Evolutionary conservation across 2,888 invertebrate species (phyloP), one percentile per base, ranked within the genome.

Genomic region (Lepidocyrtinus sp.): DNA sequence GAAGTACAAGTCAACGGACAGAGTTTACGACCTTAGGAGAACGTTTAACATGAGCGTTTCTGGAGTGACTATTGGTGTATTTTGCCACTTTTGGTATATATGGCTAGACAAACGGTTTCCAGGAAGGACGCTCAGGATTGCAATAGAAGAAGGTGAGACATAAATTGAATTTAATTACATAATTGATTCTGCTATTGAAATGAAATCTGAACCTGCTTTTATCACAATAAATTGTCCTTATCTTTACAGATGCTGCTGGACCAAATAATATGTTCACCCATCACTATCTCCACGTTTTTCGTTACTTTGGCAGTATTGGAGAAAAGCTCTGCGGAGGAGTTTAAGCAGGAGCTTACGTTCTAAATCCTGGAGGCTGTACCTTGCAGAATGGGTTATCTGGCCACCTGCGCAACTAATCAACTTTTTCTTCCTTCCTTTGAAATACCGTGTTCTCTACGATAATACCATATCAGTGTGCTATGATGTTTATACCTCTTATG

Each of bases 391-490:
- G 95, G 88, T 95, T 3, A 92, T 97, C 25, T 97, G 97, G 97
- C 97, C 97, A 0, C 94, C 95, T 3, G 96, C 96, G 0, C 97
- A 98, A 88, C 90, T 96, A 59, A 90, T 98, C n/a, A 98, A 97
- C 89, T 98, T 98, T 89, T 95, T 94, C 88, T 92, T 94, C 87
- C 88, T 98, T 84, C 95, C 97, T 9, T 92, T 93, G 7, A 92
- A 91, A 86, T 97, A 92, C 88, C 91, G 97, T 87, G 95, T 98
- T 27, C 90, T 96, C 9, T 98, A 96, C 89, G 96, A 96, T 88
- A 96, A 94, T 88, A 91, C 91, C 0, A 92, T 96, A 87, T 96
- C 96, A 45, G 90, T 96, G 87, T 94, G 94, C 0, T 96, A 95
- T 89, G 96, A 96, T 89, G 90, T 95, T 55, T 96, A 94, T 87